A percentile compares a stretch with the other conserved stretches of the same genome.
phyloP scores from a whole-genome alignment of 2,797 vertebrate species.

The Ispidina picta region DNA sequence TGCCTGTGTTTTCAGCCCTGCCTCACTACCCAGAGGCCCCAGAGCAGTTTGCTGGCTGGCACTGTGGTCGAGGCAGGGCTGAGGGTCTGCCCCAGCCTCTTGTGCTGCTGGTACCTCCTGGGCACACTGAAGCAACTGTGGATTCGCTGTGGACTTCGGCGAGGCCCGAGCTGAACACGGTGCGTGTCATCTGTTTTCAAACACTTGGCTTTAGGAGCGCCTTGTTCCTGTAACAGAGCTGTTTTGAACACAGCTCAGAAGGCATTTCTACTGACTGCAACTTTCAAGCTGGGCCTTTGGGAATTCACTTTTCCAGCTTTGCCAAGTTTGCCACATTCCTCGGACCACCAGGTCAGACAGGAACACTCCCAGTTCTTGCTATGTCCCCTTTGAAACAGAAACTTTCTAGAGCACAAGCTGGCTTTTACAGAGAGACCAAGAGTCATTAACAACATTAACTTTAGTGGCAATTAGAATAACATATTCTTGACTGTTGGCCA shows the following conservation, averaged over 20 bases:
- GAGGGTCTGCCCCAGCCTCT: not conserved
- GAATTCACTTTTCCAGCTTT: conserved; percentile 35
- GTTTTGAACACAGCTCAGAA: conserved; percentile 49
- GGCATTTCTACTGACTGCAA: conserved; percentile 43
- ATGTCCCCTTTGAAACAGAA: conserved; percentile 9
- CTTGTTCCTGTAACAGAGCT: conserved; percentile 54
- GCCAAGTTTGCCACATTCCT: conserved; percentile 63
- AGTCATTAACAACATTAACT: conserved; percentile 43
- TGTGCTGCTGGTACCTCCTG: rapidly evolving
- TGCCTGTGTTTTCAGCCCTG: not conserved
- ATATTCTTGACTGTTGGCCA: conserved; percentile 59
- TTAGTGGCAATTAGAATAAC: conserved; percentile 57
- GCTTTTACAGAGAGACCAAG: not conserved
- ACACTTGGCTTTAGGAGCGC: not conserved
- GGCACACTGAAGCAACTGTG: not conserved
- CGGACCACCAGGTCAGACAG: conserved; percentile 55
- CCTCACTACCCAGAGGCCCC: not conserved
- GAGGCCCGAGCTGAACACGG: not conserved
- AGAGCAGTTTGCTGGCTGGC: not conserved
- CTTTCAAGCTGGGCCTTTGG: conserved; percentile 2
- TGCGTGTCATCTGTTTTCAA: conserved; percentile 20
- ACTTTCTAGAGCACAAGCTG: conserved; percentile 17
- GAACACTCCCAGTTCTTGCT: conserved; percentile 40
- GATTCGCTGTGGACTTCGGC: not conserved
- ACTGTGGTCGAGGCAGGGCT: not conserved